These are phyloP conservation scores for Smittia aterrima DNA, from an alignment of 2,888 invertebrate genomes.

Conservation along the genomic window DNA sequence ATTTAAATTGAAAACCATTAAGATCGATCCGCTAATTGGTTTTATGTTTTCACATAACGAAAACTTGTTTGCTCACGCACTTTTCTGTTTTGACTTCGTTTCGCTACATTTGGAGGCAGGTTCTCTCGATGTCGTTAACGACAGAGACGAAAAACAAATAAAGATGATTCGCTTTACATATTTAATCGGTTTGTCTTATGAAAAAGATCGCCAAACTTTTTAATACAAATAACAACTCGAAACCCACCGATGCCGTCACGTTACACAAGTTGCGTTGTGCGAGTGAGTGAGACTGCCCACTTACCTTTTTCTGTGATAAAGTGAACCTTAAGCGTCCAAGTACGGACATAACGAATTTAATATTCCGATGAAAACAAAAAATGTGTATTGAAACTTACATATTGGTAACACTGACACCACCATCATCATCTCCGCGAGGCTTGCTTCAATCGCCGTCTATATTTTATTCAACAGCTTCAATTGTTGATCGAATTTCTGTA, in stretches of 20 bases:
- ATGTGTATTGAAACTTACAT: conserved; percentile 40
- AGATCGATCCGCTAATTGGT: not conserved
- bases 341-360: conserved; percentile 36
- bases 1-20: conserved; percentile 22
- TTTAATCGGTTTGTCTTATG: not conserved
- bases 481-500: conserved; percentile 41
- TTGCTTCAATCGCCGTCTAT: conserved; percentile 30
- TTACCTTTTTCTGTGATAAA: conserved; percentile 15
- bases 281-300: conserved; percentile 12
- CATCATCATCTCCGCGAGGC: conserved; percentile 15
- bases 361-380: conserved; percentile 30
- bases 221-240: not conserved
- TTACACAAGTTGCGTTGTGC: not conserved
- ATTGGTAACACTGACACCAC: conserved; percentile 42
- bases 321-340: conserved; percentile 36
- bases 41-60: not conserved
- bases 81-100: not conserved
- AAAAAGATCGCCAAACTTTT: not conserved
- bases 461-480: conserved; percentile 32
- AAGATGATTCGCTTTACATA: not conserved
- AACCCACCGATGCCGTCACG: conserved; percentile 21
- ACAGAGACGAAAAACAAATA: not conserved
- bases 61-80: conserved; percentile 10
- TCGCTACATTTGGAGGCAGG: conserved; percentile 1
- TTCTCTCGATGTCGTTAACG: not conserved